These are phyloP conservation scores for Phaonia tiefii DNA, from an alignment of 2,888 invertebrate genomes.

Conservation along the genomic window DNA sequence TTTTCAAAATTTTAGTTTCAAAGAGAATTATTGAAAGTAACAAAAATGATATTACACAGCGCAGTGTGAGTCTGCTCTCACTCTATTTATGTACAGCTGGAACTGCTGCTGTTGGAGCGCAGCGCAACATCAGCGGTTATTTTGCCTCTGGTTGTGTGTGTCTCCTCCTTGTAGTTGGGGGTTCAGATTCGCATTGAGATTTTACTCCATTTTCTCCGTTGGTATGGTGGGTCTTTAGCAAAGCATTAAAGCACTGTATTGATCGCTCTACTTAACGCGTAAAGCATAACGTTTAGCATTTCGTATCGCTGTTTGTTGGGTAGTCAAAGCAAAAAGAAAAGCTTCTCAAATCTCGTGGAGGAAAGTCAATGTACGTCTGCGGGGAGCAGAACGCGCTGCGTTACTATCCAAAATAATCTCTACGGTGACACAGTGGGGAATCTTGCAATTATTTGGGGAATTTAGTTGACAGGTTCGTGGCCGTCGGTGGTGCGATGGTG, in stretches of 20 bases:
- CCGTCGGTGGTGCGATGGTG: too few species aligned
- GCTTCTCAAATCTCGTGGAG: slow-evolving; percentile 36
- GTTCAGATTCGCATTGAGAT: slow-evolving; percentile 34
- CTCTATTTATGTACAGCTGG: not conserved
- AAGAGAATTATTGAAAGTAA: not conserved
- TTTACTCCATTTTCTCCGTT: slow-evolving; percentile 44
- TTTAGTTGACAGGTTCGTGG: too few species aligned
- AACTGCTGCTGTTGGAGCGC: slow-evolving; percentile 34
- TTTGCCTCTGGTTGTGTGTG: slow-evolving; percentile 26
- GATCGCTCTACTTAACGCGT: slow-evolving; percentile 65
- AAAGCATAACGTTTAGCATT: slow-evolving; percentile 60
- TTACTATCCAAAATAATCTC: too few species aligned
- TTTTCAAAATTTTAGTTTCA: slow-evolving; percentile 10
- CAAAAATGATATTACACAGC: slow-evolving; percentile 39
- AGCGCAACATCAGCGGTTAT: slow-evolving; percentile 8
- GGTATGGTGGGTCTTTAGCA: slow-evolving; percentile 58
- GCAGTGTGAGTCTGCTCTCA: slow-evolving; percentile 49
- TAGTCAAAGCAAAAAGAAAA: slow-evolving; percentile 11
- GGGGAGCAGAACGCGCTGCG: slow-evolving; percentile 27
- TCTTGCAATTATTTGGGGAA: too few species aligned
- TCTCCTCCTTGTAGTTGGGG: not conserved
- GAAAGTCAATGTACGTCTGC: slow-evolving; percentile 56
- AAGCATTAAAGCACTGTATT: slow-evolving; percentile 55
- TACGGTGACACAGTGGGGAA: too few species aligned
- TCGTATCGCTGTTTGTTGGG: slow-evolving; percentile 12